Evolutionary conservation across 2,888 invertebrate species (phyloP), one percentile per base, ranked within the genome.

Genomic region (Mesorhabditis spiculigera): DNA sequence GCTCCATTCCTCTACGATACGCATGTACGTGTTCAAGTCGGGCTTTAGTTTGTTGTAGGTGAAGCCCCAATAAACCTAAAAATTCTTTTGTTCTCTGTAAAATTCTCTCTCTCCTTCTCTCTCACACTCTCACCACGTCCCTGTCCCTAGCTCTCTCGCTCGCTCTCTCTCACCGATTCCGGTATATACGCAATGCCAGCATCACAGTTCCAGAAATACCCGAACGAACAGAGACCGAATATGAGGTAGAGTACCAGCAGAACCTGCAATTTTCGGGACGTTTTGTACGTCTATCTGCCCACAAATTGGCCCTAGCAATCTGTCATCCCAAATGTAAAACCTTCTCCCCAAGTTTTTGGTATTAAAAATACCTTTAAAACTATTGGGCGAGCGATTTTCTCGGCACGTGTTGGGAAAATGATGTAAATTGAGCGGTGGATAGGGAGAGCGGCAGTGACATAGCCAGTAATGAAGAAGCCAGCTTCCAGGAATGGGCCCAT

Each of bases 131-230:
- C n/a, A n/a, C n/a, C n/a, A n/a, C n/a, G n/a, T n/a, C n/a, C n/a
- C n/a, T n/a, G n/a, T n/a, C n/a, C n/a, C n/a, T n/a, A n/a, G n/a
- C n/a, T n/a, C n/a, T n/a, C n/a, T n/a, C 6, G 13, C 50, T 50
- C 6, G 13, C 6, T 50, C n/a, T 3, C 8, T n/a, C 8, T 13
- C 3, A 50, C 58, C 58, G 58, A 50, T 50, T 50, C 58, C 8
- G 58, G 58, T 13, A 50, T 50, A n/a, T 50, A 50, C 8, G 58
- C 58, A 50, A 50, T 50, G 58, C 58, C 58, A n/a, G 58, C 58
- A 50, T 50, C 58, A 50, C 58, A 13, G 58, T 50, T 50, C 58
- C 58, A 50, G n/a, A 50, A 50, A 50, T 50, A 50, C n/a, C 58
- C 58, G n/a, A 50, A 50, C 58, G 58, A 50, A 50, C 8, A 13